Conservation (phyloP, 1,140 invertebrate species). For the Hesperophylax magnus region DNA sequence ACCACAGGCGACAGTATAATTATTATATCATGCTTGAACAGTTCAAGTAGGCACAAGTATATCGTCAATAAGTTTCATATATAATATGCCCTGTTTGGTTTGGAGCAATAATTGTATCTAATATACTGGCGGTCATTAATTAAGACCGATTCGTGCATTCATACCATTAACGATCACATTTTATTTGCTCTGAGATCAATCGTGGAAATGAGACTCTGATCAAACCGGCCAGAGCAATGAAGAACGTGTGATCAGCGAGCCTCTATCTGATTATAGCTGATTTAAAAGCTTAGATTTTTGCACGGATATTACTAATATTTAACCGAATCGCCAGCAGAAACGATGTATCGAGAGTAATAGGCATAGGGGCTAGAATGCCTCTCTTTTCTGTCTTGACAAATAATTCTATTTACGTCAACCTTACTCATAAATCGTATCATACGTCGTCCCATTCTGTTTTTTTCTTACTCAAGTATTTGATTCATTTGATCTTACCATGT, state of each 20-base stretch:
- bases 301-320: too few relatives aligned
- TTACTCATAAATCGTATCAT: too few relatives aligned
- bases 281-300: background rate
- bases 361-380: background rate
- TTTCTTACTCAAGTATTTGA: too few relatives aligned
- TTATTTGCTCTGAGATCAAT: constrained; percentile 45
- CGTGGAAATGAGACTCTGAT: constrained; percentile 29
- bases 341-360: background rate
- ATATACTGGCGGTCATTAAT: constrained; percentile 33
- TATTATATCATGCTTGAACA: background rate
- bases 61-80: background rate
- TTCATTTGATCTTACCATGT: too few relatives aligned
- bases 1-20: background rate
- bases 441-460: too few relatives aligned
- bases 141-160: constrained; percentile 34
- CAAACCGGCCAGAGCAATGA: background rate
- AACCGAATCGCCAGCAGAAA: background rate
- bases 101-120: constrained; percentile 26
- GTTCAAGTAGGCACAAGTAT: background rate
- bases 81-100: constrained; percentile 14
- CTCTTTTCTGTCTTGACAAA: too few relatives aligned
- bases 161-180: constrained; percentile 42
- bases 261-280: background rate
- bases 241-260: constrained; percentile 4
- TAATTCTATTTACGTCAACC: too few relatives aligned